Percentiles rank a stretch among this genome's conserved stretches.
Conservation (phyloP, 53 echinoderm and acorn worm species). For the Echinometra lucunter region DNA sequence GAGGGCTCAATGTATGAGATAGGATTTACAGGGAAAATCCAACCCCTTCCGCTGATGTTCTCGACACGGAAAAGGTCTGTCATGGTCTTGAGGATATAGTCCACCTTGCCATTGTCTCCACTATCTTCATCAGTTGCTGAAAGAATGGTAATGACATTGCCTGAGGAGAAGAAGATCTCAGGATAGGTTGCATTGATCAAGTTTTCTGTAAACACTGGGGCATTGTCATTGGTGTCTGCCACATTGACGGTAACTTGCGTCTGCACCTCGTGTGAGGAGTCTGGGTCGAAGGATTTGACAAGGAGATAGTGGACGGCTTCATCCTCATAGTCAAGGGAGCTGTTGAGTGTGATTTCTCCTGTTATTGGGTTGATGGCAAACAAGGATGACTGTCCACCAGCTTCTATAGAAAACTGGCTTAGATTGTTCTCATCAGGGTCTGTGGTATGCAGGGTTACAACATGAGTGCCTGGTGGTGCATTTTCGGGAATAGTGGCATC, state of each 20-base stretch:
- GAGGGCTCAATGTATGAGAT: conserved; percentile 76
- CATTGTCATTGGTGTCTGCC: conserved; percentile 91
- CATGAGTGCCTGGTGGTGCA: conserved; percentile 74
- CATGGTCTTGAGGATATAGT: conserved; percentile 83
- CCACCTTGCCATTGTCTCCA: conserved; percentile 81
- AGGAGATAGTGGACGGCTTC: conserved; percentile 63
- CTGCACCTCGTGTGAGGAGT: conserved; percentile 73
- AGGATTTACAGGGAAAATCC: conserved; percentile 46
- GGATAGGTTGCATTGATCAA: conserved; percentile 71
- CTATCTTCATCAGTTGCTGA: conserved; percentile 81
- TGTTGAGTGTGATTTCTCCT: conserved; percentile 82
- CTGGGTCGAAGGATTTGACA: conserved; percentile 78
- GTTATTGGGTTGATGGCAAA: conserved; percentile 81
- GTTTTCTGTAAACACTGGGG: conserved; percentile 76
- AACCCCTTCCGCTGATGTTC: conserved; percentile 60
- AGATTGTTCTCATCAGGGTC: conserved; percentile 83
- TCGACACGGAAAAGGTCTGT: conserved; percentile 78
- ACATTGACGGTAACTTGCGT: conserved; percentile 83
- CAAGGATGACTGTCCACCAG: conserved; percentile 65
- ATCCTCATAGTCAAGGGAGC: conserved; percentile 79
- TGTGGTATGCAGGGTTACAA: conserved; percentile 82
- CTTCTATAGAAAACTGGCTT: conserved; percentile 75
- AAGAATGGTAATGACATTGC: conserved; percentile 24
- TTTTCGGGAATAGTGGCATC: conserved; percentile 85
- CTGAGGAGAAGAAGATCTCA: conserved; percentile 73